Conservation (phyloP, 2,113 vertebrate species). For the Mixornis gularis region DNA sequence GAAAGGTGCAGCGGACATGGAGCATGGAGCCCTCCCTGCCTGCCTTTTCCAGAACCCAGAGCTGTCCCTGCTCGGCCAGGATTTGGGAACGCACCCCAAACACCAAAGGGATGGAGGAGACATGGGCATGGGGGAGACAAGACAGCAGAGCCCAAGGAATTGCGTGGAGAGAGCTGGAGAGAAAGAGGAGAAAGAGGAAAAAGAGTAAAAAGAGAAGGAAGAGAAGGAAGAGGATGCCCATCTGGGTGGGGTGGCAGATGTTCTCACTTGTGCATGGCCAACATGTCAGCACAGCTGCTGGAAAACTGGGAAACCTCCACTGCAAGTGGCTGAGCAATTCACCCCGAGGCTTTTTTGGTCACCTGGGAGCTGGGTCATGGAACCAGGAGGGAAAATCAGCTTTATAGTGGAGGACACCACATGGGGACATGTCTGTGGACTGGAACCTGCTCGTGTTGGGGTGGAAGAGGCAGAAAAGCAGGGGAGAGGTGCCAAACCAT, state of each 20-base stretch:
- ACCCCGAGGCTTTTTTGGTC: not conserved
- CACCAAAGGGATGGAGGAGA: not conserved
- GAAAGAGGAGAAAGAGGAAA: not conserved
- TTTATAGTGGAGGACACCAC: not conserved
- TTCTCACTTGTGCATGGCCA: not conserved
- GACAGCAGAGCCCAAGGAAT: not conserved
- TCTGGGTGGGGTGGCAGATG: not conserved
- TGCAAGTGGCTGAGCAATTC: not conserved
- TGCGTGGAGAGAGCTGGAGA: not conserved
- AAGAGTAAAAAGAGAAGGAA: not conserved
- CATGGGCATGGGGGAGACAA: not conserved
- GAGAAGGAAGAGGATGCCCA: not conserved
- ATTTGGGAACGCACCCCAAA: not conserved
- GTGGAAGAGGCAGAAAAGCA: not conserved
- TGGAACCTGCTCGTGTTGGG: not conserved
- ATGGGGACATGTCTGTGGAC: fast-evolving
- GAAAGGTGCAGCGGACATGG: not conserved
- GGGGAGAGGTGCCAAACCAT: not conserved
- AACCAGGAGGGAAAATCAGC: not conserved
- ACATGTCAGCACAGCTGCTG: not conserved
- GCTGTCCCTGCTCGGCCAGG: not conserved
- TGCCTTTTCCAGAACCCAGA: not conserved
- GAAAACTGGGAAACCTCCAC: not conserved
- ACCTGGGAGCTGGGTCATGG: not conserved
- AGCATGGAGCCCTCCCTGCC: not conserved